A percentile compares a stretch with the other conserved stretches of the same genome.
phyloP scores from a whole-genome alignment of 2,888 invertebrate genomes.

The Aproaerema taeniolella region DNA sequence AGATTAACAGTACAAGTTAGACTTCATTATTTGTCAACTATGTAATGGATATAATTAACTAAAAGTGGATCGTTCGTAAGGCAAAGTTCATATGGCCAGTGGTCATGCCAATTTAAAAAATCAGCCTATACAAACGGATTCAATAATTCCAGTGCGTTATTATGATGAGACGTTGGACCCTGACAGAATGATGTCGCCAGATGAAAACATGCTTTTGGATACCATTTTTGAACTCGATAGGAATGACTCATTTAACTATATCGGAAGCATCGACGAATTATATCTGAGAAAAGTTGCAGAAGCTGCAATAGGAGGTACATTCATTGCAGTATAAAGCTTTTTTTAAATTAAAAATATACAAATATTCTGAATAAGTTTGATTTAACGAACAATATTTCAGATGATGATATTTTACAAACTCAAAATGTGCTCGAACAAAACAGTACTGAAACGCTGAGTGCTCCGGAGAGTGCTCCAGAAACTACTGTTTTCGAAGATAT shows the following conservation, averaged over 20 bases:
- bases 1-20: no score
- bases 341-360: neutral
- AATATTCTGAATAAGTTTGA: neutral
- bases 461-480: no score
- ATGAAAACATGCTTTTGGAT: conserved; percentile 47
- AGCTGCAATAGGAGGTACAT: conserved; percentile 41
- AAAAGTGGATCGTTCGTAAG: no score
- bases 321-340: conserved; percentile 39
- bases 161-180: conserved; percentile 31
- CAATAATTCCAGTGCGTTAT: conserved; percentile 42
- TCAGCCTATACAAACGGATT: no score
- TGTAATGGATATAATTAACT: no score
- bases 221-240: conserved; percentile 48
- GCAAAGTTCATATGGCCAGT: no score
- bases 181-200: conserved; percentile 36
- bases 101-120: no score
- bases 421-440: no score
- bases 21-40: no score
- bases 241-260: conserved; percentile 36
- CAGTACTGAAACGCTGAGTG: no score
- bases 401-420: no score
- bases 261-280: conserved; percentile 49
- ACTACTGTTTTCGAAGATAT: neutral
- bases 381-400: no score
- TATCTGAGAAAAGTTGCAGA: conserved; percentile 53